A percentile compares a stretch with the other conserved stretches of the same genome.
These are phyloP conservation scores for Dicaeum eximium DNA, from an alignment of 2,113 vertebrate genomes.

Conservation along the genomic window DNA sequence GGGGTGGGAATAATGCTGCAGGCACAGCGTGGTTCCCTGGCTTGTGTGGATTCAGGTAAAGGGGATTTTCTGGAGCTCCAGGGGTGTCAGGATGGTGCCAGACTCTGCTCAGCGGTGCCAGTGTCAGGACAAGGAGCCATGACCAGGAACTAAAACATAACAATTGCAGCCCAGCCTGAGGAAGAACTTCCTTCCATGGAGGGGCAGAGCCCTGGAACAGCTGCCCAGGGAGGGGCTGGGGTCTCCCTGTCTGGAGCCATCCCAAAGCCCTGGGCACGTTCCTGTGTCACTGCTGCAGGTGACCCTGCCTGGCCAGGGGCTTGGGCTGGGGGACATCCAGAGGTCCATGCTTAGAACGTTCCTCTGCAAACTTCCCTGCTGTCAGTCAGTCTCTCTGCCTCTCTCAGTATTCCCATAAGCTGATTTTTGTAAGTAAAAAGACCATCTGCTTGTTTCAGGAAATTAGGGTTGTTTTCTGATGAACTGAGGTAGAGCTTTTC, in stretches of 20 bases:
- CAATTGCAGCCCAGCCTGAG: background rate
- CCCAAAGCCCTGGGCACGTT: background rate
- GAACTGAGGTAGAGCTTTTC: background rate
- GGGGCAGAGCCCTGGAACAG: background rate
- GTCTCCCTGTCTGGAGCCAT: background rate
- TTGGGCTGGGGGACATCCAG: background rate
- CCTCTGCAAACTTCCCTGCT: background rate
- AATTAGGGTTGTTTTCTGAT: background rate
- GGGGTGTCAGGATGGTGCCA: background rate
- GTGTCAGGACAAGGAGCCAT: fast-evolving
- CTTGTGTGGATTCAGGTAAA: fast-evolving
- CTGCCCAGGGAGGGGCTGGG: background rate
- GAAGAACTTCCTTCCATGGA: background rate
- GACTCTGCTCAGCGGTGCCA: background rate
- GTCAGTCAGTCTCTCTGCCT: background rate
- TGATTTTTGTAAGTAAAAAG: background rate
- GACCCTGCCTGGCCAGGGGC: background rate
- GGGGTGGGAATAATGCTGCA: fast-evolving
- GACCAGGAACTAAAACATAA: background rate
- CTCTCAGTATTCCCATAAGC: background rate
- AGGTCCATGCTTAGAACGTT: background rate
- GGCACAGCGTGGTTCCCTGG: fast-evolving
- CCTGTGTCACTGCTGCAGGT: background rate
- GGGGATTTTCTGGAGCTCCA: background rate
- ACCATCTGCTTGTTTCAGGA: background rate